Evolutionary conservation across 2,113 vertebrate species (phyloP).

Genomic region (Sinocyclocheilus anophthalmus): DNA sequence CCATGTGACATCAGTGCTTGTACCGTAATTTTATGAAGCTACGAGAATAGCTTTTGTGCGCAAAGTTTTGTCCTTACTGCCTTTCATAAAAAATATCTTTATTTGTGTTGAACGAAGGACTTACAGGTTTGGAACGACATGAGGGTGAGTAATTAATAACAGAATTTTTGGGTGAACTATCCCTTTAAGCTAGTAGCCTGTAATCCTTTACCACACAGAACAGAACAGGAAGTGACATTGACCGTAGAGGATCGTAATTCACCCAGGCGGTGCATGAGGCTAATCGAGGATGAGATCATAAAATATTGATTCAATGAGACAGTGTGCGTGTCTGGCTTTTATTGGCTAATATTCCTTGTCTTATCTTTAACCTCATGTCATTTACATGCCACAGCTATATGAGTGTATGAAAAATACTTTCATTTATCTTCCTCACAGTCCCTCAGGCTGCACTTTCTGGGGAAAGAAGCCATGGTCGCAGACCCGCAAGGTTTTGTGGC

Average conservation of each 20-base stretch:
- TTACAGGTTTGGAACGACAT: background rate
- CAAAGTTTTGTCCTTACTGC: background rate
- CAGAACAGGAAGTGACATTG: conserved; percentile 42
- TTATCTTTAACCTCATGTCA: background rate
- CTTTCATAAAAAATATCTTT: background rate
- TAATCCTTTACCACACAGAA: conserved; percentile 23
- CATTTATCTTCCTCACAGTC: conserved; percentile 69
- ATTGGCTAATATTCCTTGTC: background rate
- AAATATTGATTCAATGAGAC: conserved; percentile 20
- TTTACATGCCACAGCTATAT: background rate
- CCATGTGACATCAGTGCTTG: no score
- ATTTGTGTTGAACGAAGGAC: background rate
- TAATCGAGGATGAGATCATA: conserved; percentile 37
- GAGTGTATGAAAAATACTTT: background rate
- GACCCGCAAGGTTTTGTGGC: conserved; percentile 85
- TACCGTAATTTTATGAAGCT: no score
- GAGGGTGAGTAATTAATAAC: background rate
- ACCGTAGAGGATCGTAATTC: conserved; percentile 31
- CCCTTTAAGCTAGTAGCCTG: background rate
- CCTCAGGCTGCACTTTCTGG: conserved; percentile 90
- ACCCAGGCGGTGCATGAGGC: conserved; percentile 20
- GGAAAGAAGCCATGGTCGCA: conserved; percentile 88
- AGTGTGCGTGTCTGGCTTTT: conserved; percentile 5
- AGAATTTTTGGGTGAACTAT: background rate
- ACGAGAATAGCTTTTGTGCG: no score